phyloP scores from a whole-genome alignment of 2,113 vertebrate species.

The Macquaria ambigua region DNA sequence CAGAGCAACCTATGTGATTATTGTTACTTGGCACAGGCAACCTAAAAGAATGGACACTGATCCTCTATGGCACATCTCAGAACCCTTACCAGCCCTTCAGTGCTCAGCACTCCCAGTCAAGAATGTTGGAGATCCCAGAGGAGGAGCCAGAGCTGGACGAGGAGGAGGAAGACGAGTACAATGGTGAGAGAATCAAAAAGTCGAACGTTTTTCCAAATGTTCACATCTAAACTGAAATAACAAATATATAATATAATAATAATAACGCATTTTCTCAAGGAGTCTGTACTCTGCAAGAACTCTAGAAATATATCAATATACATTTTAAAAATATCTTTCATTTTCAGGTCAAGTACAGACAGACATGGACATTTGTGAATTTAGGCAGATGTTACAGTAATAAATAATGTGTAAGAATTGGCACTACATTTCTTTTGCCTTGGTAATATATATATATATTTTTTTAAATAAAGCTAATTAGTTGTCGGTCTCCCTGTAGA shows the following conservation, averaged over 20 bases:
- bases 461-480: background rate
- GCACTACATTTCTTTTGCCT: background rate
- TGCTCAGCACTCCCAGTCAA: constrained; percentile 75
- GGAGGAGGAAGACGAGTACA: constrained; percentile 90
- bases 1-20: background rate
- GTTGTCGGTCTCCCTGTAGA: background rate
- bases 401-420: background rate
- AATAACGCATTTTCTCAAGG: background rate
- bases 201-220: background rate
- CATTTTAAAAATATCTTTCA: background rate
- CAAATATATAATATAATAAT: too few species aligned
- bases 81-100: constrained; percentile 83
- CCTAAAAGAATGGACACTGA: constrained; percentile 92
- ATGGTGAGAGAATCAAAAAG: constrained; percentile 80
- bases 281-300: too few species aligned
- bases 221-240: background rate
- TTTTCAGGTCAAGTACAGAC: background rate
- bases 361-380: background rate
- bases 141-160: constrained; percentile 77
- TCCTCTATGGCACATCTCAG: constrained; percentile 89
- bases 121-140: constrained; percentile 77
- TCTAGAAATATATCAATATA: background rate
- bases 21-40: constrained; percentile 84
- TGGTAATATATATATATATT: background rate
- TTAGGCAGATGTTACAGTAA: background rate